These are phyloP conservation scores for Nephrocerus scutellatus DNA, from an alignment of 2,888 invertebrate genomes.

Conservation along the genomic window DNA sequence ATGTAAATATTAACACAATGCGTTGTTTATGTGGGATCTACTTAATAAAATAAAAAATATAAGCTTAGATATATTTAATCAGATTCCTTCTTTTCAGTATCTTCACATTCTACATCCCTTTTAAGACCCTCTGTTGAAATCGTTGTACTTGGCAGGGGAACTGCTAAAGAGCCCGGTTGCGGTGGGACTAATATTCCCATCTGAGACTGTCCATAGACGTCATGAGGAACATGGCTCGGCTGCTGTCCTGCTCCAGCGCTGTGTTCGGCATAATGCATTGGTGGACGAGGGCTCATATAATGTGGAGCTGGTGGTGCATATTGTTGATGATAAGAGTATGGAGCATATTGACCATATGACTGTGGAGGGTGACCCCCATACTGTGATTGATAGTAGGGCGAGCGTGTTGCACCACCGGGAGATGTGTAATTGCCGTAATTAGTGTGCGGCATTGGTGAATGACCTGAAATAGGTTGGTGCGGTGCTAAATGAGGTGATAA, in stretches of 20 bases:
- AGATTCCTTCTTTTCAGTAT: conserved; percentile 42
- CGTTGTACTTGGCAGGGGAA: conserved; percentile 20
- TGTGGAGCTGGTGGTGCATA: conserved; percentile 42
- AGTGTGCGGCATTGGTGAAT: conserved; percentile 37
- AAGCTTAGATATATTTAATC: no score
- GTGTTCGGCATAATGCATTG: conserved; percentile 30
- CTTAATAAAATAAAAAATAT: no score
- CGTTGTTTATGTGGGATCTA: no score
- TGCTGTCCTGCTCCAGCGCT: conserved; percentile 27
- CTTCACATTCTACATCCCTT: conserved; percentile 30
- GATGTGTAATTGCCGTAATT: conserved; percentile 44
- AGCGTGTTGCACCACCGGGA: conserved; percentile 39
- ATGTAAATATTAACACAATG: no score
- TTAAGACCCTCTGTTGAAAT: conserved; percentile 23
- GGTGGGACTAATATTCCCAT: conserved; percentile 19
- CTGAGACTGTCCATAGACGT: conserved; percentile 21
- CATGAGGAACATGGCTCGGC: conserved; percentile 28
- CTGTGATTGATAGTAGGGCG: conserved; percentile 47
- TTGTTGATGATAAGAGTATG: conserved; percentile 46
- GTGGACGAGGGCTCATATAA: conserved; percentile 40
- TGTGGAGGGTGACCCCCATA: conserved; percentile 45
- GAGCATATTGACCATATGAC: conserved; percentile 41
- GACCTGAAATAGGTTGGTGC: conserved; percentile 41
- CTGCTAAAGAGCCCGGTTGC: conserved; percentile 19
- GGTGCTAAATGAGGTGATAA: conserved; percentile 40